A percentile compares a stretch with the other conserved stretches of the same genome.
Evolutionary conservation across 30 jellyfish, hydroid and myxozoan species (phyloP).

Genomic region (Mastigias papua): DNA sequence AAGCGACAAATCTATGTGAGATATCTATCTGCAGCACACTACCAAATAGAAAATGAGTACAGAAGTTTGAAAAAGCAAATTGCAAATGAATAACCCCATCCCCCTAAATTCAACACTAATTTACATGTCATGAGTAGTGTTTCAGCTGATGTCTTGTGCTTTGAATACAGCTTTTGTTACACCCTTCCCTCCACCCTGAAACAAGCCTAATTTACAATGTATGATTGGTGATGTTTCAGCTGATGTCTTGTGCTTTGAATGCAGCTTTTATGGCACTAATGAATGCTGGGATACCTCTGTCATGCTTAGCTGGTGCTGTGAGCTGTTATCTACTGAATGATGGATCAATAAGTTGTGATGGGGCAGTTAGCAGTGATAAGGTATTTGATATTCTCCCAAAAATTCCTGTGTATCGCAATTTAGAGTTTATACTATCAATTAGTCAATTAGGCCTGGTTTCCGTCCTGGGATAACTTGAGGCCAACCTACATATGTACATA

Average conservation of each 20-base stretch:
- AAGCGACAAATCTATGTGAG: too few relatives aligned
- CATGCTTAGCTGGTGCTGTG: conserved; percentile 92
- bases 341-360: conserved; percentile 73
- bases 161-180: conserved; percentile 81
- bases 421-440: background rate
- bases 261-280: conserved; percentile 80
- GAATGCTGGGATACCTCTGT: conserved; percentile 94
- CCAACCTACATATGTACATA: too few relatives aligned
- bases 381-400: conserved; percentile 21
- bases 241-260: conserved; percentile 81
- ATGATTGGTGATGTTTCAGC: conserved; percentile 14
- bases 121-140: background rate
- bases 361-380: conserved; percentile 53
- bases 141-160: conserved; percentile 75
- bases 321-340: conserved; percentile 65
- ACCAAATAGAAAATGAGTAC: too few relatives aligned
- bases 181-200: too few relatives aligned
- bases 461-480: background rate
- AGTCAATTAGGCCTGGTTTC: too few relatives aligned
- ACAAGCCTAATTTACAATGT: too few relatives aligned
- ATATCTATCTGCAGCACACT: too few relatives aligned
- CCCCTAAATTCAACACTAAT: too few relatives aligned
- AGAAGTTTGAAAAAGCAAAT: too few relatives aligned
- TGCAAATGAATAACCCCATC: too few relatives aligned
- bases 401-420: too few relatives aligned